phyloP scores from a whole-genome alignment of 1,140 invertebrate genomes.

The Drosophila lacteicornis region DNA sequence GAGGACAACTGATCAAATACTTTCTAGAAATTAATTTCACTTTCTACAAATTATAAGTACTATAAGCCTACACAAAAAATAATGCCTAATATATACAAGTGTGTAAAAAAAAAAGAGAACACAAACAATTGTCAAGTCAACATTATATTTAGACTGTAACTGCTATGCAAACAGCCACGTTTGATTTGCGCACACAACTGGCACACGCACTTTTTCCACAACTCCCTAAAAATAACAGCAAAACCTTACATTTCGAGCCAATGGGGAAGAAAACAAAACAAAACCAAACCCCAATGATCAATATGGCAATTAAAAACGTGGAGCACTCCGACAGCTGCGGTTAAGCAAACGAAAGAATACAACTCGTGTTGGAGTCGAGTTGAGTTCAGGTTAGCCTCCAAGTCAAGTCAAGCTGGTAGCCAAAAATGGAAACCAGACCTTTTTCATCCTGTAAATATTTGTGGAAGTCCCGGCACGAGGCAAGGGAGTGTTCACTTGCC shows the following conservation, averaged over 20 bases:
- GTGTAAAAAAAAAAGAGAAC: background rate
- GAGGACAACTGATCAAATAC: too few relatives aligned
- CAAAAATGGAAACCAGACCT: constrained; percentile 39
- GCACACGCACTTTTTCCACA: constrained; percentile 10
- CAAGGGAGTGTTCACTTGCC: background rate
- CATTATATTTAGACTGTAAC: background rate
- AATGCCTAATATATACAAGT: background rate
- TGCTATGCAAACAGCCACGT: background rate
- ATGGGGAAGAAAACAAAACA: background rate
- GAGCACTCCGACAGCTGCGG: constrained; percentile 30
- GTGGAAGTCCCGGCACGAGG: constrained; percentile 5
- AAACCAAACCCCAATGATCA: constrained; percentile 11
- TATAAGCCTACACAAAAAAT: background rate
- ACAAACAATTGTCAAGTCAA: background rate
- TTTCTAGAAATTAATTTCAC: too few relatives aligned
- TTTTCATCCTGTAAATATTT: constrained; percentile 29
- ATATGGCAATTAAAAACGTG: constrained; percentile 21
- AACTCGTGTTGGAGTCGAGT: constrained; percentile 8
- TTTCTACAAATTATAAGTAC: too few relatives aligned
- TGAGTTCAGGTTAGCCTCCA: background rate
- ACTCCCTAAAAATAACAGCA: constrained; percentile 1
- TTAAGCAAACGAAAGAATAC: constrained; percentile 37
- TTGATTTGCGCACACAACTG: constrained; percentile 23
- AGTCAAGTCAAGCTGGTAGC: background rate
- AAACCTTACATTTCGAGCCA: constrained; percentile 1